Evolutionary conservation across 2,797 vertebrate genomes (phyloP).

Genomic region (Anguilla pacifica): DNA sequence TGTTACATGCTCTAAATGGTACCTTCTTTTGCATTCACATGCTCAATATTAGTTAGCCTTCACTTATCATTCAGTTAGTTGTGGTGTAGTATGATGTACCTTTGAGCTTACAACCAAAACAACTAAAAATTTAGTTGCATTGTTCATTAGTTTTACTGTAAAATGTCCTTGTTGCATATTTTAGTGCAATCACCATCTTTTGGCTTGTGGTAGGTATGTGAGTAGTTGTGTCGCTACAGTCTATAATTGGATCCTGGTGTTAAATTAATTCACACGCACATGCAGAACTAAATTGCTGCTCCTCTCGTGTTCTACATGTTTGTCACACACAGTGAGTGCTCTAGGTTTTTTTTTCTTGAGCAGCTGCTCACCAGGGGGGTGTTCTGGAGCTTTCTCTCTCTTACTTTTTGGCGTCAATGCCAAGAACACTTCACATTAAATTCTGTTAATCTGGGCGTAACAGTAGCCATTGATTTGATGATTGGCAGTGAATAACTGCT

Average conservation of each 20-base stretch:
- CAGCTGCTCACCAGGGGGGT: too few species aligned
- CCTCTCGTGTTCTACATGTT: neutral
- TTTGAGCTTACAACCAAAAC: neutral
- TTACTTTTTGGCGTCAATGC: too few species aligned
- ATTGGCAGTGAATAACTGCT: too few species aligned
- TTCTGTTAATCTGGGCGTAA: too few species aligned
- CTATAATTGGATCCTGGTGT: neutral
- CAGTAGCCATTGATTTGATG: too few species aligned
- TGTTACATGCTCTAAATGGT: neutral
- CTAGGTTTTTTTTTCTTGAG: too few species aligned
- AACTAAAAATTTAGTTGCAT: neutral
- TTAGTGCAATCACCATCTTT: neutral
- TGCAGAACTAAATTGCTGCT: neutral
- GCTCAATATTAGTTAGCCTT: neutral
- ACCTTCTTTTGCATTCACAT: neutral
- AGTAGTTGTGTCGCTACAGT: neutral
- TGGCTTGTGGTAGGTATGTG: neutral
- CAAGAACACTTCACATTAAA: too few species aligned
- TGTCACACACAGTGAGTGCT: too few species aligned
- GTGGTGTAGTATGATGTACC: neutral
- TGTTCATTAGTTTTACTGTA: neutral
- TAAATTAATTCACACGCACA: neutral
- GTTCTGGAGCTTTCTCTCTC: too few species aligned
- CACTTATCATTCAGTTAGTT: neutral
- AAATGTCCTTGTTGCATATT: neutral